Percentiles rank a stretch among this genome's conserved stretches.
Evolutionary conservation across 2,797 vertebrate genomes (phyloP).

Genomic region (Pantherophis vulpinus): DNA sequence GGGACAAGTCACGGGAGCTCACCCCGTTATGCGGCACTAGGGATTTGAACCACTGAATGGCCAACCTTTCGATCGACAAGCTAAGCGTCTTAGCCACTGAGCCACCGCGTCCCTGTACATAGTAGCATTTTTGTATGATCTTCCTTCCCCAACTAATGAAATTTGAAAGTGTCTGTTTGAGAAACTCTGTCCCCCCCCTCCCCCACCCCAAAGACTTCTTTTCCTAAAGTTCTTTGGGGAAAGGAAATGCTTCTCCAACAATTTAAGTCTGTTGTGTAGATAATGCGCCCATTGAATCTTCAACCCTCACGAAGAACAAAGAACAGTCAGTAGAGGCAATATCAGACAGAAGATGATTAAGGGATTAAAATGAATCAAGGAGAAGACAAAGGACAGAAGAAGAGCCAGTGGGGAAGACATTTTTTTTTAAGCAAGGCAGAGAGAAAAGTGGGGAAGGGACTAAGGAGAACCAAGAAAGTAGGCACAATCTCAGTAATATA

Average conservation of each 20-base stretch:
- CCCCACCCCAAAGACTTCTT: neutral
- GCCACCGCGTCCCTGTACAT: neutral
- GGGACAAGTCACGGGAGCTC: too few relatives aligned
- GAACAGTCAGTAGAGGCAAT: neutral
- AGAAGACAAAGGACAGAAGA: neutral
- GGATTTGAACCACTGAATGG: too few relatives aligned
- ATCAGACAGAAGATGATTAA: neutral
- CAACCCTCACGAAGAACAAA: fast-evolving
- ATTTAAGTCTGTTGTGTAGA: neutral
- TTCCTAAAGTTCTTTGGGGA: neutral
- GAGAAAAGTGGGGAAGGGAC: neutral
- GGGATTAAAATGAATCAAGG: neutral
- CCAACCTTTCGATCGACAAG: too few relatives aligned
- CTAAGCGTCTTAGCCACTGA: too few relatives aligned
- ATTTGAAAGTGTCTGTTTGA: neutral
- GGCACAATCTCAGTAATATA: neutral
- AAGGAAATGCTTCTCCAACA: neutral
- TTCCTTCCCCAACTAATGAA: neutral
- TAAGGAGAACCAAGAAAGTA: fast-evolving
- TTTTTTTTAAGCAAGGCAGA: neutral
- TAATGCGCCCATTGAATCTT: neutral
- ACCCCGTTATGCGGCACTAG: too few relatives aligned
- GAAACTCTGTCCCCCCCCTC: neutral
- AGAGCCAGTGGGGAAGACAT: neutral
- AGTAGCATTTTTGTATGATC: neutral